phyloP scores from a whole-genome alignment of 2,888 invertebrate species.

The Deroplatys truncata region DNA sequence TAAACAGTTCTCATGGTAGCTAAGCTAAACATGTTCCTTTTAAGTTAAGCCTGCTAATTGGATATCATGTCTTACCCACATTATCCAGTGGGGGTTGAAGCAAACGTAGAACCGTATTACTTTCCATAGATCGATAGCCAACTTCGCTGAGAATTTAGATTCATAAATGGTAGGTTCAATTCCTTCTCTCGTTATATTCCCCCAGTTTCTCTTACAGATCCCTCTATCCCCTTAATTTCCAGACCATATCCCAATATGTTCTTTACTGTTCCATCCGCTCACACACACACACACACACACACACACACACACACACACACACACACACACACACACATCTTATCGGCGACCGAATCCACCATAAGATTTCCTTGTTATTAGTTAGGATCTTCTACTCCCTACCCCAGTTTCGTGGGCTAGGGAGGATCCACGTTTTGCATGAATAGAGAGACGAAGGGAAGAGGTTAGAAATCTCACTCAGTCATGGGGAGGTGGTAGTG shows the following conservation, averaged over 20 bases:
- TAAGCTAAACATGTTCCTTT: too few relatives aligned
- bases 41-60: background rate
- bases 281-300: background rate
- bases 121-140: background rate
- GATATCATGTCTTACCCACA: background rate
- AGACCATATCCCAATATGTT: conserved; percentile 12
- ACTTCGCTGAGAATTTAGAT: background rate
- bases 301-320: background rate
- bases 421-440: conserved; percentile 4
- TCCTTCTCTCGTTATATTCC: background rate
- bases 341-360: conserved; percentile 13
- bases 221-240: background rate
- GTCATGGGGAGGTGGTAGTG: background rate
- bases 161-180: background rate
- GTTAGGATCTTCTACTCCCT: conserved; percentile 2
- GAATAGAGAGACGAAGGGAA: background rate
- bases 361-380: conserved; percentile 16
- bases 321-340: background rate
- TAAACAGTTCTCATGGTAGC: too few relatives aligned
- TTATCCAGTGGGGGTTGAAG: background rate
- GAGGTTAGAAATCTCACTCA: background rate
- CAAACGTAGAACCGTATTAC: background rate
- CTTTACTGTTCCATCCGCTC: background rate
- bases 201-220: background rate
- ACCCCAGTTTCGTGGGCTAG: background rate